phyloP scores from a whole-genome alignment of 2,888 invertebrate genomes.

The Diarsia mendica region DNA sequence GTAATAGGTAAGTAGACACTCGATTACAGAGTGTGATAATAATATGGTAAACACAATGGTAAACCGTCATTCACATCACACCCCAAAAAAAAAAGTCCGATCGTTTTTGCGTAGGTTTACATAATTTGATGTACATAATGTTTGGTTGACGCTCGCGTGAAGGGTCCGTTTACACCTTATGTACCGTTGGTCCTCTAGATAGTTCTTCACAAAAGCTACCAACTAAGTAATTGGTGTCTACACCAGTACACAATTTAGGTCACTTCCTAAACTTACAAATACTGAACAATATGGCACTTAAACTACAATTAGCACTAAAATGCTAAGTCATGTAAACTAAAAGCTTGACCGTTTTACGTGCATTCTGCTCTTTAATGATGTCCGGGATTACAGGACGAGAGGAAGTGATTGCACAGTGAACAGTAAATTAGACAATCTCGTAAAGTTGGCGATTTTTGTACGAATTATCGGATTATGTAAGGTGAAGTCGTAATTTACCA shows the following conservation, averaged over 20 bases:
- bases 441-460: slow-evolving; percentile 24
- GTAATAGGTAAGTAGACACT: too few relatives aligned
- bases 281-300: not conserved
- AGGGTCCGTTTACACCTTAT: too few relatives aligned
- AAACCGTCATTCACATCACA: too few relatives aligned
- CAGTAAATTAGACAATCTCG: slow-evolving; percentile 16
- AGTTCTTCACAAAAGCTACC: not conserved
- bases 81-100: too few relatives aligned
- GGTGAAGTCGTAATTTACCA: slow-evolving; percentile 10
- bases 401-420: slow-evolving; percentile 32
- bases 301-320: not conserved
- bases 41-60: too few relatives aligned
- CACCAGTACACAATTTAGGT: not conserved
- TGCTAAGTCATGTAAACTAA: slow-evolving; percentile 25
- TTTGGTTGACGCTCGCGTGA: too few relatives aligned
- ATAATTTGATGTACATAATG: too few relatives aligned
- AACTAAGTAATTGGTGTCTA: not conserved
- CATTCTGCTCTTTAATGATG: slow-evolving; percentile 3
- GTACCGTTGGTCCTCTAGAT: too few relatives aligned
- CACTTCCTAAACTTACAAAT: not conserved
- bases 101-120: too few relatives aligned
- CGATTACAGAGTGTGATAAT: too few relatives aligned
- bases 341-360: not conserved
- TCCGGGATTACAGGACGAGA: slow-evolving; percentile 31
- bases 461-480: slow-evolving; percentile 35